These are phyloP conservation scores for Lordiphosa mommai DNA, from an alignment of 1,140 invertebrate genomes.

Conservation along the genomic window DNA sequence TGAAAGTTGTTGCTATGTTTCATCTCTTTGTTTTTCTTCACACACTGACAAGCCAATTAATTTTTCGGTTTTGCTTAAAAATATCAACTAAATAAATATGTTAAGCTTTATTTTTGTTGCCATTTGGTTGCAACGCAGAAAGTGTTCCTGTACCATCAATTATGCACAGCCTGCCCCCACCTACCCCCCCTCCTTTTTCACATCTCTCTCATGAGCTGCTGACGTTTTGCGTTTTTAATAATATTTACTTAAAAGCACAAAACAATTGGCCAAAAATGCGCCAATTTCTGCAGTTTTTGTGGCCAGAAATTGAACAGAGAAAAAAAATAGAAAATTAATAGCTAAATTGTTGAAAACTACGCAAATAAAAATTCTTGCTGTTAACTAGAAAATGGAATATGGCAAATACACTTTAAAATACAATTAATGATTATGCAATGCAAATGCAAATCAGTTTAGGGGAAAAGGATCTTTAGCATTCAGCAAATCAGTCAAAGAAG, in stretches of 20 bases:
- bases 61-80: constrained; percentile 63
- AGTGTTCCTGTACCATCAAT: constrained; percentile 68
- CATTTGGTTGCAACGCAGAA: constrained; percentile 20
- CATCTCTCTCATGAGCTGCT: background rate
- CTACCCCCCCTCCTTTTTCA: background rate
- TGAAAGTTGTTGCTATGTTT: constrained; percentile 4
- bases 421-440: no score
- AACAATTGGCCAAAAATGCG: constrained; percentile 67
- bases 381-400: no score
- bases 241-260: constrained; percentile 73
- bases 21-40: constrained; percentile 39
- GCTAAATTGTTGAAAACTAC: constrained; percentile 45
- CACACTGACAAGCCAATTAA: constrained; percentile 62
- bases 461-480: no score
- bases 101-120: constrained; percentile 36
- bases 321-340: constrained; percentile 31
- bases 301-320: constrained; percentile 30
- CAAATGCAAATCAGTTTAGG: no score
- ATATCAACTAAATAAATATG: constrained; percentile 73
- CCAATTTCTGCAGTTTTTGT: constrained; percentile 29
- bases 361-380: constrained; percentile 43
- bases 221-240: constrained; percentile 70
- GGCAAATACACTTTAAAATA: no score
- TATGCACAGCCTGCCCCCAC: constrained; percentile 37
- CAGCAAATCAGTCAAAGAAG: no score